Conservation (phyloP, 2,888 invertebrate genomes). For the Drosophila siamana region DNA sequence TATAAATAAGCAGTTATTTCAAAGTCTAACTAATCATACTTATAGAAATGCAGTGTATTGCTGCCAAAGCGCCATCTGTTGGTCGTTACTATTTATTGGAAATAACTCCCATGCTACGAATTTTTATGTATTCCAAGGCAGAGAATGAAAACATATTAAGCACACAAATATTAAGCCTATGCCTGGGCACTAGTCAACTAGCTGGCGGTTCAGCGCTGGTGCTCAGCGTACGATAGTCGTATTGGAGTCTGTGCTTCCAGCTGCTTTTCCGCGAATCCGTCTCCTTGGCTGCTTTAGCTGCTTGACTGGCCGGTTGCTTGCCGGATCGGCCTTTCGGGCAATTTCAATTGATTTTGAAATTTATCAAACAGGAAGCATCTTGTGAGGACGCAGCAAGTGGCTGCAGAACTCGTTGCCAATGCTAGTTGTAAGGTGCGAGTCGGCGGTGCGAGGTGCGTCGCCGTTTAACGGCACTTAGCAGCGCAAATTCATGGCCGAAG, state of each 20-base stretch:
- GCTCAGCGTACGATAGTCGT: conserved; percentile 4
- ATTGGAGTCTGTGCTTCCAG: conserved; percentile 64
- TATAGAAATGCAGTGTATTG: no score
- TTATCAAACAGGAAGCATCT: conserved; percentile 80
- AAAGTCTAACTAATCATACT: no score
- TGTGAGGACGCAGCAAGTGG: conserved; percentile 43
- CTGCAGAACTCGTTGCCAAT: conserved; percentile 60
- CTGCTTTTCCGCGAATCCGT: conserved; percentile 75
- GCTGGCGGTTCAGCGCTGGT: conserved; percentile 6
- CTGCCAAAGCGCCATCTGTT: no score
- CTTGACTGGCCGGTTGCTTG: conserved; percentile 16
- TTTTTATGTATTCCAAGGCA: no score
- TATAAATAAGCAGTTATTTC: no score
- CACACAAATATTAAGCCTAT: no score
- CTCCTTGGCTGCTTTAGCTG: conserved; percentile 30
- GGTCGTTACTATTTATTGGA: no score
- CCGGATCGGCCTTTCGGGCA: conserved; percentile 74
- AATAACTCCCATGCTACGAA: no score
- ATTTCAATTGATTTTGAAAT: conserved; percentile 77
- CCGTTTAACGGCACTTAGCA: conserved; percentile 70
- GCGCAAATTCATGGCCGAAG: conserved; percentile 19
- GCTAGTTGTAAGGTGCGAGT: conserved; percentile 27
- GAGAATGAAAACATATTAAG: no score
- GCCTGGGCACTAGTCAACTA: conserved; percentile 2
- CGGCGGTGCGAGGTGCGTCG: conserved; percentile 41